Conservation (phyloP, 1,140 invertebrate genomes). For the Pseudomyrmex cubaensis region DNA sequence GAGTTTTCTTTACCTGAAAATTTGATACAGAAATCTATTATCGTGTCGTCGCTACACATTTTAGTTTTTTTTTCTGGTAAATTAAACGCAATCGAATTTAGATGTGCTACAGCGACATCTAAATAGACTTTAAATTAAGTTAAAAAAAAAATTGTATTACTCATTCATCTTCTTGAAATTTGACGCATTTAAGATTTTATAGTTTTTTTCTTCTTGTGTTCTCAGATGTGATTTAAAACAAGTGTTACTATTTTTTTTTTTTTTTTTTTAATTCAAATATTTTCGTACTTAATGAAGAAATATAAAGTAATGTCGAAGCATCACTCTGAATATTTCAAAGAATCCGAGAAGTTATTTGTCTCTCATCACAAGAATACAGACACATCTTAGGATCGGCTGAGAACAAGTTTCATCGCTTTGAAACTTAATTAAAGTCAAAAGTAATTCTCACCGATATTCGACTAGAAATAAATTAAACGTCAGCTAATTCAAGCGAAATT, state of each 20-base stretch:
- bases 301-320: not conserved
- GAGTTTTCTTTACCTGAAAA: not conserved
- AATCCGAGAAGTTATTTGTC: slow-evolving; percentile 12
- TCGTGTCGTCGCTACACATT: not conserved
- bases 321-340: slow-evolving; percentile 1
- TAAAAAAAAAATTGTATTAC: not conserved
- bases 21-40: slow-evolving; percentile 4
- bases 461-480: slow-evolving; percentile 53
- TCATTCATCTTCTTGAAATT: slow-evolving; percentile 8
- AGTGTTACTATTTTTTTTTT: slow-evolving; percentile 3
- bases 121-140: slow-evolving; percentile 22
- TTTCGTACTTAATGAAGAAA: slow-evolving; percentile 8
- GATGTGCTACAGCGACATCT: not conserved
- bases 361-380: not conserved
- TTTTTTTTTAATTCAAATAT: slow-evolving; percentile 4
- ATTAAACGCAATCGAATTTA: slow-evolving; percentile 22
- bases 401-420: slow-evolving; percentile 46
- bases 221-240: not conserved
- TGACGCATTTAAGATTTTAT: not conserved
- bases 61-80: not conserved
- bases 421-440: slow-evolving; percentile 60
- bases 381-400: slow-evolving; percentile 13
- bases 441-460: slow-evolving; percentile 55
- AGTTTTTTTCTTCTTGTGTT: not conserved
- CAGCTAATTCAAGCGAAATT: slow-evolving; percentile 44